These are phyloP conservation scores for Bombus fervidus DNA, from an alignment of 1,140 invertebrate species.

Conservation along the genomic window DNA sequence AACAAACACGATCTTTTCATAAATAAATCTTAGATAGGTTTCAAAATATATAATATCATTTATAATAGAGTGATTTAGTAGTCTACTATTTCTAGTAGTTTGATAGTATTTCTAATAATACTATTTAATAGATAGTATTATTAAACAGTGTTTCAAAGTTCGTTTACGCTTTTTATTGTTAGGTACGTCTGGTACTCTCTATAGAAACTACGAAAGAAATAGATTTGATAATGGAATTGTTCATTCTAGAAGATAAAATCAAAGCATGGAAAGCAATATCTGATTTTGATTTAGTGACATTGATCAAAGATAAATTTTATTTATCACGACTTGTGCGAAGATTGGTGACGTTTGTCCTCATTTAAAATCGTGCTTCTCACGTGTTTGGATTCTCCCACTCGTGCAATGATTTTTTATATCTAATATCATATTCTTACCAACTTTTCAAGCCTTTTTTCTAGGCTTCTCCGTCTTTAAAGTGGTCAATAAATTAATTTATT, in stretches of 20 bases:
- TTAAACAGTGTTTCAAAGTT: no score
- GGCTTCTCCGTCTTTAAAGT: background rate
- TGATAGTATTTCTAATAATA: no score
- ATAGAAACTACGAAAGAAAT: background rate
- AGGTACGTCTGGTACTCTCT: no score
- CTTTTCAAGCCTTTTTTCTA: no score
- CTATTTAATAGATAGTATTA: no score
- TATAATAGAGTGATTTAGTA: no score
- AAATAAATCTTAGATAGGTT: background rate
- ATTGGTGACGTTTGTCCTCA: constrained; percentile 10
- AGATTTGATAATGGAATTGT: background rate
- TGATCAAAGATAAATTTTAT: constrained; percentile 35
- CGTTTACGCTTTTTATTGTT: no score
- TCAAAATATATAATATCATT: background rate
- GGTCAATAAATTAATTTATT: background rate
- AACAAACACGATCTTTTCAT: background rate
- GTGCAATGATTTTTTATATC: background rate
- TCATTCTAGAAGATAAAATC: background rate
- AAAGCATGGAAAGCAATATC: background rate
- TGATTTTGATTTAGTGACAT: constrained; percentile 11
- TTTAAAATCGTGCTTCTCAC: constrained; percentile 32
- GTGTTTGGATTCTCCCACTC: background rate
- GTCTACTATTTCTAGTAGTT: no score
- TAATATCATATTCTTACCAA: no score
- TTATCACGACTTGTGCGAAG: constrained; percentile 22